Evolutionary conservation across 2,113 vertebrate genomes (phyloP), one percentile per base, ranked within the genome.

Genomic region (Misgurnus mizolepis): DNA sequence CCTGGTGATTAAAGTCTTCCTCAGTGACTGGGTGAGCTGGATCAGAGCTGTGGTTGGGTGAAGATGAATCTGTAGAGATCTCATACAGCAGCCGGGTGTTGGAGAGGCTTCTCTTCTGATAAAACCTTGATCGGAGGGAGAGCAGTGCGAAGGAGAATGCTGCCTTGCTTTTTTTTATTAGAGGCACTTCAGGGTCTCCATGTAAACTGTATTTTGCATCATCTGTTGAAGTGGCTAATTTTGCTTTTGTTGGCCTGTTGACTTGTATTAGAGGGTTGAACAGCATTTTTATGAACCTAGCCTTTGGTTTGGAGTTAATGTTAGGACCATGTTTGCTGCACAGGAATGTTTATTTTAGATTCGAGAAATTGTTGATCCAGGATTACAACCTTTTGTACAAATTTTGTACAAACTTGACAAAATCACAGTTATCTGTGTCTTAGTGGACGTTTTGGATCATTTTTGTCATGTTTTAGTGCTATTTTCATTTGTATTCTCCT

Each of bases 1-100:
- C 47, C 41, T 34, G 58, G 12, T 75, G 41, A 75, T 75, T 47
- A 75, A 75, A 75, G 72, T 3, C 43, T 61, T 34, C 40, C 70
- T 75, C 41, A 17, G 56, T 6, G 55, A 40, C 50, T 7, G 34
- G 0, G 3, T 49, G 58, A 62, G 58, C 72, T 62, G 41, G 72
- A 61, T 14, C 17, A 22, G 39, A 45, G 2, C 70, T 45, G 70
- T 60, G 70, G 10, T 53, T 73, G 17, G 17, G 40, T 60, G 55
- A 17, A 73, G 55, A 43, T 73, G 39, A 73, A 45, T 73, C 70
- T 73, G 39, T 73, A n/a, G 12, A 41, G 53, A 5, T 58, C 6
- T 6, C 39, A 17, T 58, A 10, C 70, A 58, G 34, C 39, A 22
- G 41, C 70, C 41, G 55, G 40, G 60, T 22, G 55, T 11, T 15